Percentiles rank a stretch among this genome's conserved stretches.
Conservation (phyloP, 1,140 invertebrate species). For the Drosophila orosa region DNA sequence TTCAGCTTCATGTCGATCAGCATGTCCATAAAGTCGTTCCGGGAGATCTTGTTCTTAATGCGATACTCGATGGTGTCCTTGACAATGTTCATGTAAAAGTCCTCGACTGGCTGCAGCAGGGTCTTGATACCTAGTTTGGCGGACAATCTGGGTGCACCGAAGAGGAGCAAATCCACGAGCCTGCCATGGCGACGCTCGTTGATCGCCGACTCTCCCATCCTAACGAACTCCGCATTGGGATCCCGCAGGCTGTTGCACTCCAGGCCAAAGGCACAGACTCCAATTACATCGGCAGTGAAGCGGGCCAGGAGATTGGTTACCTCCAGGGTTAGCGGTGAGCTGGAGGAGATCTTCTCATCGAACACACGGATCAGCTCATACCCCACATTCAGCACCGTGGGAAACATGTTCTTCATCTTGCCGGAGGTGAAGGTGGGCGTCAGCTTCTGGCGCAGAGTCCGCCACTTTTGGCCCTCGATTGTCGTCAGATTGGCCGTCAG, state of each 20-base stretch:
- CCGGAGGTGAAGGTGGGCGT: slow-evolving; percentile 86
- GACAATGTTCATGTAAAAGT: slow-evolving; percentile 81
- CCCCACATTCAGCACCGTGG: slow-evolving; percentile 61
- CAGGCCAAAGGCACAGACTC: slow-evolving; percentile 87
- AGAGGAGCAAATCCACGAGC: slow-evolving; percentile 17
- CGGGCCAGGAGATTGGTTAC: slow-evolving; percentile 65
- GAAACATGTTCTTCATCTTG: slow-evolving; percentile 86
- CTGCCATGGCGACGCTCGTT: slow-evolving; percentile 28
- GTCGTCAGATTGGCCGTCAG: slow-evolving; percentile 84
- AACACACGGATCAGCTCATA: slow-evolving; percentile 48
- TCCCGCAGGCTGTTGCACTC: slow-evolving; percentile 85
- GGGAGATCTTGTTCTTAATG: slow-evolving; percentile 46
- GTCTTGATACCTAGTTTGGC: slow-evolving; percentile 49
- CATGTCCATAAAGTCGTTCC: slow-evolving; percentile 84
- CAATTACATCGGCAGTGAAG: slow-evolving; percentile 85
- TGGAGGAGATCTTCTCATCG: not conserved
- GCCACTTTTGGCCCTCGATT: slow-evolving; percentile 85
- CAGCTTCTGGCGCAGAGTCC: slow-evolving; percentile 85
- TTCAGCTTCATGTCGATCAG: slow-evolving; percentile 85
- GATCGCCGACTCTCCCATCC: slow-evolving; percentile 36
- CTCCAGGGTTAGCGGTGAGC: slow-evolving; percentile 26
- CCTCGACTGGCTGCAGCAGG: slow-evolving; percentile 79
- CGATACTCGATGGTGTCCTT: slow-evolving; percentile 58
- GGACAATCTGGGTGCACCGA: slow-evolving; percentile 39
- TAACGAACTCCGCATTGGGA: slow-evolving; percentile 85